These are phyloP conservation scores for Neomorphus geoffroyi DNA, from an alignment of 2,797 vertebrate species.

Conservation along the genomic window DNA sequence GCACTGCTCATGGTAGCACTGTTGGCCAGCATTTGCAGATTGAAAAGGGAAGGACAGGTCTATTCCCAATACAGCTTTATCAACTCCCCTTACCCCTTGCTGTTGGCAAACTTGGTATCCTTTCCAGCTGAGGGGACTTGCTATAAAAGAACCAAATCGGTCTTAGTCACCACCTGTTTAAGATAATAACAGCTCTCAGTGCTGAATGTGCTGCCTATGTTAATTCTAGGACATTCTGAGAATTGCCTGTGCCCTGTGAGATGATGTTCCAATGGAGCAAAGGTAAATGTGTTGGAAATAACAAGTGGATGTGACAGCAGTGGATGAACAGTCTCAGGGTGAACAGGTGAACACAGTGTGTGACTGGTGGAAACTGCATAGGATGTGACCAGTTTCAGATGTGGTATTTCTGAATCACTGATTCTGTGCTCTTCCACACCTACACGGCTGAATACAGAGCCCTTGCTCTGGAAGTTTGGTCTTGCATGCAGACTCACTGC, in stretches of 20 bases:
- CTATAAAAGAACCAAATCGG: background rate
- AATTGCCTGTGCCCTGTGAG: background rate
- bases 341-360: too few relatives aligned
- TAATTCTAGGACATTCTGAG: background rate
- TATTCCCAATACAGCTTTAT: background rate
- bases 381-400: background rate
- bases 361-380: background rate
- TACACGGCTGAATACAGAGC: background rate
- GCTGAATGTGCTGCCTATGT: background rate
- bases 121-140: background rate
- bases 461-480: background rate
- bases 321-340: background rate
- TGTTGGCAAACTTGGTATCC: background rate
- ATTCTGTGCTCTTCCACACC: constrained; percentile 1
- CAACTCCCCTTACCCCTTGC: background rate
- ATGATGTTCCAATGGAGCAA: background rate
- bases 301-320: background rate
- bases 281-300: background rate
- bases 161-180: background rate
- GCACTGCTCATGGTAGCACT: background rate
- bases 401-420: background rate
- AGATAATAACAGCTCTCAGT: background rate
- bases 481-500: background rate
- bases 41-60: background rate
- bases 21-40: background rate